Conservation (phyloP, 2,797 vertebrate species). For the Rhodeus uyekii region DNA sequence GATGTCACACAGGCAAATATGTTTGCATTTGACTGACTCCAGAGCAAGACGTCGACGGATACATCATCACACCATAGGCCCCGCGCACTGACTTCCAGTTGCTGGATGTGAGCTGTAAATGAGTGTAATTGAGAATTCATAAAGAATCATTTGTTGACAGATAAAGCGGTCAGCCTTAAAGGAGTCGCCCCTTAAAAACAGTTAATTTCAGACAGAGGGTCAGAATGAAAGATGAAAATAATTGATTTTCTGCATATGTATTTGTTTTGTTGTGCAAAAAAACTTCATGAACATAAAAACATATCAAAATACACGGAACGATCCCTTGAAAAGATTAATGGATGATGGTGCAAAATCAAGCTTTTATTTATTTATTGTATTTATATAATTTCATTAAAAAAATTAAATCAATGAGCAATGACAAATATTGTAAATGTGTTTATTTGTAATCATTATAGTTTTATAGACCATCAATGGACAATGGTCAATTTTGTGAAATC, state of each 20-base stretch:
- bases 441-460: neutral
- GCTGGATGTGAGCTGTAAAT: no score
- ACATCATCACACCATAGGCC: neutral
- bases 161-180: no score
- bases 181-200: neutral
- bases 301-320: neutral
- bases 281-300: neutral
- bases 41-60: neutral
- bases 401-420: neutral
- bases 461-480: neutral
- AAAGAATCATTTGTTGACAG: no score
- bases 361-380: neutral
- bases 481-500: neutral
- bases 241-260: neutral
- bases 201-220: no score
- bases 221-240: neutral
- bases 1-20: neutral
- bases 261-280: neutral
- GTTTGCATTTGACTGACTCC: neutral
- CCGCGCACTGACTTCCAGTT: neutral
- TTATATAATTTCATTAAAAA: neutral
- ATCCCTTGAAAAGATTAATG: neutral
- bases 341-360: neutral
- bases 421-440: neutral
- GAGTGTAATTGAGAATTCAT: no score